Conservation (phyloP, 2,797 vertebrate genomes). For the Bradypodion pumilum region DNA sequence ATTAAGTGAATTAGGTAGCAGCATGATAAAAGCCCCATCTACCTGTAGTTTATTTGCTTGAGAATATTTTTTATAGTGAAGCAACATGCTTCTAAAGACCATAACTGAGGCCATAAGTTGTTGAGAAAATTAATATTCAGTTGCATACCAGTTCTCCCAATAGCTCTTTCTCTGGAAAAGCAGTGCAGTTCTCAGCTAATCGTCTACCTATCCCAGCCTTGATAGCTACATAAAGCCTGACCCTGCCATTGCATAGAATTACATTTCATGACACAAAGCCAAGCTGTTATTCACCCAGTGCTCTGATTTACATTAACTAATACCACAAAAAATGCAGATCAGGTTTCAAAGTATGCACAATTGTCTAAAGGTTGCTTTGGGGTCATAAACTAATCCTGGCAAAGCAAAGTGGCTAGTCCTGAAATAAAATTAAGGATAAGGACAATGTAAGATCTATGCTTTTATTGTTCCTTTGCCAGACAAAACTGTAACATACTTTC, state of each 20-base stretch:
- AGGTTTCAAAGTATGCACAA: slow-evolving; percentile 66
- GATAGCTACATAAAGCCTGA: slow-evolving; percentile 76
- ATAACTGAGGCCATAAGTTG: no score
- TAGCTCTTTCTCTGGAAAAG: slow-evolving; percentile 46
- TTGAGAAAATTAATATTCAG: slow-evolving; percentile 46
- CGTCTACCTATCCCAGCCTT: slow-evolving; percentile 59
- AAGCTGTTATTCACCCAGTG: slow-evolving; percentile 70
- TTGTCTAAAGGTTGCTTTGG: slow-evolving; percentile 72
- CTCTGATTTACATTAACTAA: slow-evolving; percentile 73
- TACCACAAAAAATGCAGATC: slow-evolving; percentile 71
- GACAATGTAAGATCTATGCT: slow-evolving; percentile 54
- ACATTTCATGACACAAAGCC: slow-evolving; percentile 74
- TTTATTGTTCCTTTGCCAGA: slow-evolving; percentile 66
- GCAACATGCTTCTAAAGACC: no score
- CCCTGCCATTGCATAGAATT: slow-evolving; percentile 62
- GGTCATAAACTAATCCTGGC: slow-evolving; percentile 68
- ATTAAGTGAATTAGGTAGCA: no score
- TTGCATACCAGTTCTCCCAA: slow-evolving; percentile 38
- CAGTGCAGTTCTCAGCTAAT: slow-evolving; percentile 68
- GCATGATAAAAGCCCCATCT: no score
- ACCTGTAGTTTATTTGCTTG: no score
- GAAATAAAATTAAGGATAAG: slow-evolving; percentile 69
- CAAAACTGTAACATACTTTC: slow-evolving; percentile 62
- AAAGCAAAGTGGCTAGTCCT: slow-evolving; percentile 59
- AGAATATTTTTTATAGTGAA: background rate